Conservation (phyloP, 1,140 invertebrate species). For the Intoshia linei region DNA sequence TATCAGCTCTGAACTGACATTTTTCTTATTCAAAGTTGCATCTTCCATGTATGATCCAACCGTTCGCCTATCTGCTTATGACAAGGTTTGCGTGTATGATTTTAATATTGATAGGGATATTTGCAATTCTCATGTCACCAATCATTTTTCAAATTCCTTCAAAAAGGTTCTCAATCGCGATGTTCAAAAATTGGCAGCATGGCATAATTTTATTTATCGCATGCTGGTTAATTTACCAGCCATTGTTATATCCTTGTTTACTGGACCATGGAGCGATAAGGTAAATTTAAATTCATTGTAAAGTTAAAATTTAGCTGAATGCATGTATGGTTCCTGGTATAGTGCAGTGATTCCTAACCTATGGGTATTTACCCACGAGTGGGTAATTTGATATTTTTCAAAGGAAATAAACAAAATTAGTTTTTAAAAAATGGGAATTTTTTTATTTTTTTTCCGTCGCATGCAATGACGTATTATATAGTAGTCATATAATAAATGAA, state of each 20-base stretch:
- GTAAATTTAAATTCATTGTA: too few relatives aligned
- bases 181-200: slow-evolving; percentile 11
- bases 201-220: slow-evolving; percentile 14
- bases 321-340: too few relatives aligned
- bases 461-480: too few relatives aligned
- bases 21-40: slow-evolving; percentile 19
- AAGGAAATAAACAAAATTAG: too few relatives aligned
- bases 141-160: background rate
- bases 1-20: slow-evolving; percentile 15
- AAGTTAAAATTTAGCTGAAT: too few relatives aligned
- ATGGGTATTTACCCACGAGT: too few relatives aligned
- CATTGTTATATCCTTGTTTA: slow-evolving; percentile 15
- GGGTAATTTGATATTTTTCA: too few relatives aligned
- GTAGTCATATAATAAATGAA: too few relatives aligned
- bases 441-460: too few relatives aligned
- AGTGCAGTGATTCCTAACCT: too few relatives aligned
- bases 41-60: slow-evolving; percentile 19
- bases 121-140: background rate
- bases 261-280: slow-evolving; percentile 19
- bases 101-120: slow-evolving; percentile 3
- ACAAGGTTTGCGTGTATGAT: slow-evolving; percentile 11
- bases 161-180: slow-evolving; percentile 1
- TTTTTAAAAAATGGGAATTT: too few relatives aligned
- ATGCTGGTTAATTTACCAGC: slow-evolving; percentile 18
- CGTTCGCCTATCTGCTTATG: slow-evolving; percentile 14